Conservation (phyloP, 2,888 invertebrate genomes). For the Crematogaster levior region DNA sequence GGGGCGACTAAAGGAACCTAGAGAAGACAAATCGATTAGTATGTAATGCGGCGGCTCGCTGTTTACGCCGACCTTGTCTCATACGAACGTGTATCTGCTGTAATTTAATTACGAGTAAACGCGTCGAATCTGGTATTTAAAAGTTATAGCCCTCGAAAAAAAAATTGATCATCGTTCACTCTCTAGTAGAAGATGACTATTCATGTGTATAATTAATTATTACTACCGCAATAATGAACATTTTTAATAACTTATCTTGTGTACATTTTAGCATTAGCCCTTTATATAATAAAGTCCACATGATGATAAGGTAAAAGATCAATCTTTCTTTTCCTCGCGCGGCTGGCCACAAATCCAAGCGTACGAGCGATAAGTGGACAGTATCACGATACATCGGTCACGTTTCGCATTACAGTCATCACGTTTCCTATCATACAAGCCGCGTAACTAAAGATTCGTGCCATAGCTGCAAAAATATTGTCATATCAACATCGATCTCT, state of each 20-base stretch:
- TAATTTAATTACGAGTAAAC: conserved; percentile 73
- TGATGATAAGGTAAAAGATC: conserved; percentile 75
- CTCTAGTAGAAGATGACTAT: conserved; percentile 78
- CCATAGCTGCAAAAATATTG: conserved; percentile 6
- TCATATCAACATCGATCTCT: not conserved
- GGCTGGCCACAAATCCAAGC: not conserved
- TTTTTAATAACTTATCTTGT: conserved; percentile 84
- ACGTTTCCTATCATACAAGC: not conserved
- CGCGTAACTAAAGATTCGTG: conserved; percentile 1
- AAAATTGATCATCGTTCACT: conserved; percentile 77
- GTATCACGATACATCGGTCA: not conserved
- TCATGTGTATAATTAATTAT: conserved; percentile 82
- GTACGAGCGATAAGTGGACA: conserved; percentile 14
- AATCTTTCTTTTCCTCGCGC: conserved; percentile 50
- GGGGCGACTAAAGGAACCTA: conserved; percentile 66
- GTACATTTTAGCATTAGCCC: conserved; percentile 84
- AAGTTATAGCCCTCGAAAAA: conserved; percentile 67
- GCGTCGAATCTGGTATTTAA: conserved; percentile 73
- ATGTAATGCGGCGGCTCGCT: conserved; percentile 68
- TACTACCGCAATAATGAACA: conserved; percentile 82
- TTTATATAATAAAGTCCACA: conserved; percentile 84
- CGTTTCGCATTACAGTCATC: conserved; percentile 20
- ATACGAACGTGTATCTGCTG: conserved; percentile 68
- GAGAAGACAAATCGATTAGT: conserved; percentile 73
- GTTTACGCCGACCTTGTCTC: conserved; percentile 72